Conservation (phyloP, 2,797 vertebrate species). For the Cuniculus paca region DNA sequence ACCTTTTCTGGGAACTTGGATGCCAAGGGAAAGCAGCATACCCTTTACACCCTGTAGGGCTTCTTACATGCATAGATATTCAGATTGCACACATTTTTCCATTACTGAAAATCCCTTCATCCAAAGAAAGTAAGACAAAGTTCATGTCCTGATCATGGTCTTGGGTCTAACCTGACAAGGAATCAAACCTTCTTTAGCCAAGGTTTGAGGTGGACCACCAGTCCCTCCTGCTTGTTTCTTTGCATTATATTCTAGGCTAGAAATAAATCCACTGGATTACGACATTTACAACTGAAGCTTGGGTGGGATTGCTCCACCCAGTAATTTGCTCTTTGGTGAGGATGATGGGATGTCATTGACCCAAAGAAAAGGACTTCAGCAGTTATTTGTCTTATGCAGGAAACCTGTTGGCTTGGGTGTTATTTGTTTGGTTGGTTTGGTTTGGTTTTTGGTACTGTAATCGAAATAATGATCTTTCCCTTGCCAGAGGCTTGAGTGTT, state of each 20-base stretch:
- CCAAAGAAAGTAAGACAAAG: conserved; percentile 53
- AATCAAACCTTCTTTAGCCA: not conserved
- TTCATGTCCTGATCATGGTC: not conserved
- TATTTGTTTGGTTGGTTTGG: too few species aligned
- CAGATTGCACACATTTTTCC: not conserved
- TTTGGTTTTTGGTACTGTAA: too few species aligned
- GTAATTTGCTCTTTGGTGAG: conserved; percentile 7
- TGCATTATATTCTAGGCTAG: conserved; percentile 32
- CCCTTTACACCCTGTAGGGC: not conserved
- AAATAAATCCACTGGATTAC: conserved; percentile 29
- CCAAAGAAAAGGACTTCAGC: conserved; percentile 41
- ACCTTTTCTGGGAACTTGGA: not conserved
- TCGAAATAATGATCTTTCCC: too few species aligned
- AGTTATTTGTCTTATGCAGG: conserved; percentile 32
- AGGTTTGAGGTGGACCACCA: not conserved
- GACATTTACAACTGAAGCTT: too few species aligned
- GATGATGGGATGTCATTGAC: conserved; percentile 24
- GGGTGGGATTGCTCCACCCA: too few species aligned
- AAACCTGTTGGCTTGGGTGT: too few species aligned
- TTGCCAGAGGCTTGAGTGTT: not conserved
- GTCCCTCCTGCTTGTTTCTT: not conserved
- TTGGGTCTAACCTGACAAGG: not conserved
- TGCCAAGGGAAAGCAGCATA: conserved; percentile 18
- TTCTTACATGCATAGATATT: not conserved
- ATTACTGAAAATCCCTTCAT: conserved; percentile 11